Conservation (phyloP, 1,140 invertebrate species). For the Berghia stephanieae region DNA sequence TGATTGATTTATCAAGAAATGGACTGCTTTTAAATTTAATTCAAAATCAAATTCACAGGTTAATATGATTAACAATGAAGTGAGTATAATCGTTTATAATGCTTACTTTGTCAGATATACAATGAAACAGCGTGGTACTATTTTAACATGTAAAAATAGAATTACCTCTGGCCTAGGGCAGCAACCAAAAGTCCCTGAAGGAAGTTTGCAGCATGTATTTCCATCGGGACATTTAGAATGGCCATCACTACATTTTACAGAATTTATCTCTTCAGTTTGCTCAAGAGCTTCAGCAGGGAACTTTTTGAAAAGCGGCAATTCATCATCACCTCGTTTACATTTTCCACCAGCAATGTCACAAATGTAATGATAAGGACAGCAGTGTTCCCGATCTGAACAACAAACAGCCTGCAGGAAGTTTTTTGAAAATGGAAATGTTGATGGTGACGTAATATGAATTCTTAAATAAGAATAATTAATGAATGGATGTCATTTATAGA, state of each 20-base stretch:
- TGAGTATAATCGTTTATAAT: too few relatives aligned
- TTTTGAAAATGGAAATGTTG: too few relatives aligned
- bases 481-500: too few relatives aligned
- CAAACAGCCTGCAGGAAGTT: conserved; percentile 54
- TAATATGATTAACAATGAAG: too few relatives aligned
- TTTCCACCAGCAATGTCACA: conserved; percentile 36
- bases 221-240: conserved; percentile 59
- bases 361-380: conserved; percentile 50
- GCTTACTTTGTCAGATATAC: too few relatives aligned
- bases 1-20: too few relatives aligned
- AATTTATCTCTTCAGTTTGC: background rate
- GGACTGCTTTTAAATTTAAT: too few relatives aligned
- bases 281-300: conserved; percentile 23
- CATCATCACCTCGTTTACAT: conserved; percentile 27
- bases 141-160: too few relatives aligned
- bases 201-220: conserved; percentile 64
- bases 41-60: too few relatives aligned
- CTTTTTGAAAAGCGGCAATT: conserved; percentile 41
- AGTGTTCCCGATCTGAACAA: conserved; percentile 56
- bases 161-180: conserved; percentile 12
- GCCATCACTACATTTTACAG: conserved; percentile 46
- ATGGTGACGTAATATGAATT: too few relatives aligned
- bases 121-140: too few relatives aligned
- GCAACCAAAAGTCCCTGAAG: conserved; percentile 56
- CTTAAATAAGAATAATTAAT: too few relatives aligned